These are phyloP conservation scores for Zaprionus camerounensis DNA, from an alignment of 1,140 invertebrate genomes.

Conservation along the genomic window DNA sequence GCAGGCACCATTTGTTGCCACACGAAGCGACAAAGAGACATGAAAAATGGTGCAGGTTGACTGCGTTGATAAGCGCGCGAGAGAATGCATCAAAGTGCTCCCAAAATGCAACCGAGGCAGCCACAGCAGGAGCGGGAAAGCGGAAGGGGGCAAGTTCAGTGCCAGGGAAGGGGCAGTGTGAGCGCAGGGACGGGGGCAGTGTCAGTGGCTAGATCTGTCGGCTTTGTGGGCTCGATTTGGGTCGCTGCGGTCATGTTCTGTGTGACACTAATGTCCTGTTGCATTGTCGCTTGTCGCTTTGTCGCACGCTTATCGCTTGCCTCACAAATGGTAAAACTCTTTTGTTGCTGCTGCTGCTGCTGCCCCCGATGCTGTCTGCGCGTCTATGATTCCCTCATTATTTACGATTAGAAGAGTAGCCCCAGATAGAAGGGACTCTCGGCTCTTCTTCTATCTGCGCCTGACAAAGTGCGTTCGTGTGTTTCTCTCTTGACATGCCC, in stretches of 20 bases:
- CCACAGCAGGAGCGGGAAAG: background rate
- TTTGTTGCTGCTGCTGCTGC: background rate
- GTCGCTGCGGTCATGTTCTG: constrained; percentile 61
- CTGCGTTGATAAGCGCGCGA: constrained; percentile 58
- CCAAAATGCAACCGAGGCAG: constrained; percentile 76
- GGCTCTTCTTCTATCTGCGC: constrained; percentile 23
- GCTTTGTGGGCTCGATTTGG: constrained; percentile 14
- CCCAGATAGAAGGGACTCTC: background rate
- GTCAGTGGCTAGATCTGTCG: too few relatives aligned
- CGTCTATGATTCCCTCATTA: constrained; percentile 49
- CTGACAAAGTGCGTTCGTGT: constrained; percentile 66
- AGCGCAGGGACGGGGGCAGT: background rate
- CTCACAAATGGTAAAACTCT: constrained; percentile 49
- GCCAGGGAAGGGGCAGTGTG: background rate
- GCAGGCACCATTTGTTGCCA: constrained; percentile 61
- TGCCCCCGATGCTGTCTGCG: constrained; percentile 7
- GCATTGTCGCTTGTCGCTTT: constrained; percentile 64
- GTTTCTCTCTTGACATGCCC: constrained; percentile 26
- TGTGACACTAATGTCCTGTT: constrained; percentile 81
- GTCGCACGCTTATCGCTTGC: constrained; percentile 65
- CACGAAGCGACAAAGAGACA: constrained; percentile 47
- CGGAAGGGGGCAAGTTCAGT: constrained; percentile 1
- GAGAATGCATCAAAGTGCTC: constrained; percentile 59
- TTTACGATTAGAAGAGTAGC: constrained; percentile 38
- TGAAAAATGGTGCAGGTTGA: constrained; percentile 72